phyloP scores from a whole-genome alignment of 2,113 vertebrate species.

The Psilopsiagon aurifrons region DNA sequence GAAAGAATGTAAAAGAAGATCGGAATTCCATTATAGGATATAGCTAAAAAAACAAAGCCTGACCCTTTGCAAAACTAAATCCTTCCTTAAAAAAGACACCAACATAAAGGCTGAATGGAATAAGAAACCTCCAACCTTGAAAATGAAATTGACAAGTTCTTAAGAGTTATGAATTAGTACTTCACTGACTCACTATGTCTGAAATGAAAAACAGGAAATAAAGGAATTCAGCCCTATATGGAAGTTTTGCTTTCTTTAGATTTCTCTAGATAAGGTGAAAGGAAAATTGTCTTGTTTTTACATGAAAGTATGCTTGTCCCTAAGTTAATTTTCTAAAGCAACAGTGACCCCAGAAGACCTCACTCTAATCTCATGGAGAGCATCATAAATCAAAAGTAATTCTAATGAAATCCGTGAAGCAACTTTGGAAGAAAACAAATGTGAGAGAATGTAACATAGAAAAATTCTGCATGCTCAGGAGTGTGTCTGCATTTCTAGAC shows the following conservation, averaged over 20 bases:
- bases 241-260: neutral
- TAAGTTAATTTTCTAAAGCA: neutral
- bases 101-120: neutral
- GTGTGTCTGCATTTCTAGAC: neutral
- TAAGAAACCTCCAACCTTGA: neutral
- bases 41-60: neutral
- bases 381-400: neutral
- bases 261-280: neutral
- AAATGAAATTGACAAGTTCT: neutral
- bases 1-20: neutral
- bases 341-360: neutral
- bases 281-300: neutral
- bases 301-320: neutral
- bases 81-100: neutral
- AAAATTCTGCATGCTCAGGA: neutral
- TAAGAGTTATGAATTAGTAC: neutral
- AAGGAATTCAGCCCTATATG: neutral
- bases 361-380: neutral
- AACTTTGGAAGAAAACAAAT: neutral
- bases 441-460: neutral
- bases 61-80: neutral
- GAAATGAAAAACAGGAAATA: neutral
- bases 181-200: neutral
- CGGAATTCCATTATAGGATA: neutral
- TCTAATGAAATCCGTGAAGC: neutral